These are phyloP conservation scores for Recurvirostra avosetta DNA, from an alignment of 2,113 vertebrate genomes.

Conservation along the genomic window DNA sequence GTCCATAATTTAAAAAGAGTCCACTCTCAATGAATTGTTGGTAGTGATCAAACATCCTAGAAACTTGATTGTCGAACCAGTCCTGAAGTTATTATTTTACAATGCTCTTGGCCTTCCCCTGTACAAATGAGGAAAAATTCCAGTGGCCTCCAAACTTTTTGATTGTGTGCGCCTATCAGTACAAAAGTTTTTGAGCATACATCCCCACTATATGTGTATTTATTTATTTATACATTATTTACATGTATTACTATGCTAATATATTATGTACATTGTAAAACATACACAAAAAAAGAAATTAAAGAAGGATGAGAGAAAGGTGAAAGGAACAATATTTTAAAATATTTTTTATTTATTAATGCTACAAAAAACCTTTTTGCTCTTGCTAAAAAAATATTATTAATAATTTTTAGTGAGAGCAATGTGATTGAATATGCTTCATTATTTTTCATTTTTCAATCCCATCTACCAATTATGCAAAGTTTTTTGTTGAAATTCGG, in stretches of 20 bases:
- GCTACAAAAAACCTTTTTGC: neutral
- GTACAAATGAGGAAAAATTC: neutral
- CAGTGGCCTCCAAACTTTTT: neutral
- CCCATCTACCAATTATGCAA: too few species aligned
- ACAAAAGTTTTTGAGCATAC: neutral
- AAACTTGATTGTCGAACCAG: neutral
- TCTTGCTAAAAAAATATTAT: neutral
- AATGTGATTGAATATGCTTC: too few species aligned
- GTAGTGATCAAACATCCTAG: neutral
- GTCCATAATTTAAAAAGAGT: neutral
- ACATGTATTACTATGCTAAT: neutral
- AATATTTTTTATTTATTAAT: neutral
- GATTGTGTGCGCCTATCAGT: neutral
- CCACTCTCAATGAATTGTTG: neutral
- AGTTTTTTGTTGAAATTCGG: too few species aligned
- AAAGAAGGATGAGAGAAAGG: neutral
- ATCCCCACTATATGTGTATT: neutral
- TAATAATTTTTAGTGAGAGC: neutral
- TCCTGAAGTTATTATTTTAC: neutral
- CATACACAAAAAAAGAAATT: too few species aligned
- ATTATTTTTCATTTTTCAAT: too few species aligned
- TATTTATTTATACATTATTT: neutral
- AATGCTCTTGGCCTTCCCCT: neutral
- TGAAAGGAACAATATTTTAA: neutral
- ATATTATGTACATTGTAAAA: neutral